These are phyloP conservation scores for Drosophila pseudotalamancana DNA, from an alignment of 2,888 invertebrate species.

Conservation along the genomic window DNA sequence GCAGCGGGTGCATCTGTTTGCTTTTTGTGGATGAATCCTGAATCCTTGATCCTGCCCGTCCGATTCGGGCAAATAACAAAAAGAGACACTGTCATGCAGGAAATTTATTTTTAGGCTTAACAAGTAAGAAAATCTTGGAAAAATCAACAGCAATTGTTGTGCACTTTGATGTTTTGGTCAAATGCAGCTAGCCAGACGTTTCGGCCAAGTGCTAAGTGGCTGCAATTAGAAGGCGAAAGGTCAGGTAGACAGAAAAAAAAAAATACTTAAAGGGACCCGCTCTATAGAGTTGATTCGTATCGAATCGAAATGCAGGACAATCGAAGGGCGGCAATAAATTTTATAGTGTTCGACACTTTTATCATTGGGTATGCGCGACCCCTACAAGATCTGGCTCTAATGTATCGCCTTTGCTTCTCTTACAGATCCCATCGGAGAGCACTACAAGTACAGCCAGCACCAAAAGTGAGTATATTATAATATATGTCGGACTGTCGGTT, in stretches of 20 bases:
- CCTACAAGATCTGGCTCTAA: conserved; percentile 20
- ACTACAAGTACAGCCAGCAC: conserved; percentile 21
- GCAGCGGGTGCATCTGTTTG: conserved; percentile 20
- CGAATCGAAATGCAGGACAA: conserved; percentile 54
- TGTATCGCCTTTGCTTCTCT: conserved; percentile 7
- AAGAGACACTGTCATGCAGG: conserved; percentile 59
- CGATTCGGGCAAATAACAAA: conserved; percentile 15
- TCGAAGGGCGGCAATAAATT: conserved; percentile 77
- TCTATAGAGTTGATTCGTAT: conserved; percentile 36
- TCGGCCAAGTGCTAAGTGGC: conserved; percentile 71
- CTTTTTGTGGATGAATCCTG: conserved; percentile 14
- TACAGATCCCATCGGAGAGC: conserved; percentile 39
- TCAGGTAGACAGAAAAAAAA: conserved; percentile 55
- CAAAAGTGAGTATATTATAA: conserved; percentile 44
- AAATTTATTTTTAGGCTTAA: conserved; percentile 67
- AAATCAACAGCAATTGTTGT: conserved; percentile 73
- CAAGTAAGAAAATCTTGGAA: conserved; percentile 24
- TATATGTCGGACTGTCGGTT: not conserved
- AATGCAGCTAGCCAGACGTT: conserved; percentile 8
- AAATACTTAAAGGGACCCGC: conserved; percentile 22
- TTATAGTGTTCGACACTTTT: conserved; percentile 79
- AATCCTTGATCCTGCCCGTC: conserved; percentile 16
- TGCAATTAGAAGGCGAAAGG: conserved; percentile 67
- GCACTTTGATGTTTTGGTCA: conserved; percentile 27
- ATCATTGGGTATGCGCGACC: conserved; percentile 43